phyloP scores from a whole-genome alignment of 2,888 invertebrate species.

The Megaustenia siamemsis region DNA sequence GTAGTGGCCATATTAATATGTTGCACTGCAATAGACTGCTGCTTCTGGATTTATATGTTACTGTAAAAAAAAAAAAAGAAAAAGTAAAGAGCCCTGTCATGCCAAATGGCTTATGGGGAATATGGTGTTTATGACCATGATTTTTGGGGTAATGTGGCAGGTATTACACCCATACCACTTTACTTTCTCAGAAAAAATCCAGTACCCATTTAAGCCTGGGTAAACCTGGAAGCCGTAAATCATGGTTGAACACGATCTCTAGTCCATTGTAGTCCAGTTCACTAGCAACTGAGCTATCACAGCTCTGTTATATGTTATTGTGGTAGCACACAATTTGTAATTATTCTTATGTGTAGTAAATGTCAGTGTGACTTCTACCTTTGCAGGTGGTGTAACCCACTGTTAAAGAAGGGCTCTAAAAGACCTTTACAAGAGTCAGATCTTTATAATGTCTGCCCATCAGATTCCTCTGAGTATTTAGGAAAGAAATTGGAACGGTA shows the following conservation, averaged over 20 bases:
- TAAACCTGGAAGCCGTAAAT: not conserved
- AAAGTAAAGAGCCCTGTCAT: no score
- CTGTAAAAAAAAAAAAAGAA: not conserved
- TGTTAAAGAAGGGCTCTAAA: slow-evolving; percentile 74
- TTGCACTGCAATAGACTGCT: no score
- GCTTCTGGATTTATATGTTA: not conserved
- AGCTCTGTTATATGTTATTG: not conserved
- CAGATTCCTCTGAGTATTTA: slow-evolving; percentile 73
- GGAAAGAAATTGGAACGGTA: slow-evolving; percentile 73
- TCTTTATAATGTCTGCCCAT: slow-evolving; percentile 75
- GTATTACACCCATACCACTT: no score
- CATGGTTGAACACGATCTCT: no score
- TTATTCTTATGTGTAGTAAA: not conserved
- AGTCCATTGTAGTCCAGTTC: no score
- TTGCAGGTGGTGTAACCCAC: slow-evolving; percentile 77
- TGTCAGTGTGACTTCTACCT: not conserved
- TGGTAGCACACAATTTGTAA: not conserved
- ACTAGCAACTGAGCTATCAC: no score
- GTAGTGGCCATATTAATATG: no score
- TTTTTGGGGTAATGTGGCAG: no score
- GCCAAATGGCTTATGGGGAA: no score
- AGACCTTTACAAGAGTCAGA: slow-evolving; percentile 73
- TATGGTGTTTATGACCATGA: no score
- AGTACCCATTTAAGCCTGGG: no score
- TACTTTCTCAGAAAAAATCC: no score